A percentile compares a stretch with the other conserved stretches of the same genome.
Evolutionary conservation across 2,888 invertebrate genomes (phyloP).

Genomic region (Acheta domesticus): DNA sequence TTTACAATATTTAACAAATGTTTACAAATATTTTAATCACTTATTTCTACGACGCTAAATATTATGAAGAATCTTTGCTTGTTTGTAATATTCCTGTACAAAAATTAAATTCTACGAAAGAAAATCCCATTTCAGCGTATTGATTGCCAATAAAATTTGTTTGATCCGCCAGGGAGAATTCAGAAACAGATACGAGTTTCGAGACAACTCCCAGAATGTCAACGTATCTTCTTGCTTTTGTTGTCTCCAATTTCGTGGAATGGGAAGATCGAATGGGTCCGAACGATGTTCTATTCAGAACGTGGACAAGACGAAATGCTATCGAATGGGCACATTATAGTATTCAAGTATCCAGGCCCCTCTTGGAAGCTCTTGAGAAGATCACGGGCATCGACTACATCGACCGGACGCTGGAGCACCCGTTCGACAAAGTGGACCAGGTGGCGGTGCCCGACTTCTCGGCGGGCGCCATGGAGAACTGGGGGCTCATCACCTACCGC

Average conservation of each 20-base stretch:
- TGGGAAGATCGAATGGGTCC: not conserved
- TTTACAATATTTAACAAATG: no score
- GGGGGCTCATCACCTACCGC: constrained; percentile 81
- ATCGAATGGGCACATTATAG: constrained; percentile 51
- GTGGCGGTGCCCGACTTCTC: constrained; percentile 82
- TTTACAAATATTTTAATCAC: no score
- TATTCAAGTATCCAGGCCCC: constrained; percentile 48
- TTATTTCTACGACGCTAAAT: no score
- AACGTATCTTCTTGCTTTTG: not conserved
- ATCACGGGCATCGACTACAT: constrained; percentile 53
- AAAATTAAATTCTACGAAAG: no score
- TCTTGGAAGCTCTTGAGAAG: constrained; percentile 52
- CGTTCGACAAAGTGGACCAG: constrained; percentile 72
- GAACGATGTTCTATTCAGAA: constrained; percentile 41
- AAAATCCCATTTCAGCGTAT: no score
- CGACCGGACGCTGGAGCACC: constrained; percentile 37
- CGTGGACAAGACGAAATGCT: constrained; percentile 50
- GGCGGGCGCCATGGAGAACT: constrained; percentile 88
- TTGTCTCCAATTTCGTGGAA: not conserved
- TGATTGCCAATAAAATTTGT: no score
- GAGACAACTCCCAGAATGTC: not conserved
- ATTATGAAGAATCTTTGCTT: no score
- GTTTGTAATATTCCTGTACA: no score
- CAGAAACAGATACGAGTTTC: not conserved
- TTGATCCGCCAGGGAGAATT: not conserved